These are phyloP conservation scores for Tympanoctomys barrerae DNA, from an alignment of 2,797 vertebrate genomes.

Conservation along the genomic window DNA sequence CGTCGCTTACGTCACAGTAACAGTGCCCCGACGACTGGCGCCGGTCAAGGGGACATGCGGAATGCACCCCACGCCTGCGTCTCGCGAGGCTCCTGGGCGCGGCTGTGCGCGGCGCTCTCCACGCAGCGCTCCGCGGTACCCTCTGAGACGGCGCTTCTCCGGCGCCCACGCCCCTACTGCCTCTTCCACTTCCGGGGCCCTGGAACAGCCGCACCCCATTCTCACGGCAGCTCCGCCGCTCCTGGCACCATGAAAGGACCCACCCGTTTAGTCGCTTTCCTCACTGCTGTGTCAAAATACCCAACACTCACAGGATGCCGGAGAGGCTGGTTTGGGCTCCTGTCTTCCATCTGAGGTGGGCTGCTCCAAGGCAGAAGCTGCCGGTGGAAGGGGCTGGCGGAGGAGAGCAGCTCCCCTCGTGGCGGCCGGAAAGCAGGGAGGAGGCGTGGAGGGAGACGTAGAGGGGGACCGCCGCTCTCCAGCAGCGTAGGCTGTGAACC, in stretches of 20 bases:
- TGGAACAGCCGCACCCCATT: neutral
- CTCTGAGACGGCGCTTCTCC: accelerated
- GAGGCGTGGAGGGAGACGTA: neutral
- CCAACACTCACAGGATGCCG: neutral
- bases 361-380: neutral
- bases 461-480: neutral
- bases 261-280: neutral
- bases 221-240: neutral
- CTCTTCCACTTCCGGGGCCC: neutral
- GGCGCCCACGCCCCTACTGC: too few relatives aligned
- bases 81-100: accelerated
- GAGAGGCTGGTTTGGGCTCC: neutral
- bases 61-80: neutral
- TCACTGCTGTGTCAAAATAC: neutral
- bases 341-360: neutral
- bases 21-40: accelerated
- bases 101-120: accelerated
- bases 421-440: neutral
- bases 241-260: neutral
- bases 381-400: neutral
- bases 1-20: neutral
- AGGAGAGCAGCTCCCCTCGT: neutral
- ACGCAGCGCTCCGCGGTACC: too few relatives aligned
- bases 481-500: neutral
- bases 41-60: neutral